A percentile compares a stretch with the other conserved stretches of the same genome.
These are phyloP conservation scores for honey bee (Apis mellifera) DNA, from an alignment of 1,140 invertebrate species.

Conservation along the genomic window Amel_HAv3.1 CM009938.2:2506001-2506500, in stretches of 20 bases:
- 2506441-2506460: constrained; percentile 30
- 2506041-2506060: constrained; percentile 42
- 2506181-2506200: constrained; percentile 8
- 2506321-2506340: neutral
- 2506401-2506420: constrained; percentile 28
- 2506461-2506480: constrained; percentile 11
- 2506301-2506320: neutral
- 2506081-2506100: constrained; percentile 51
- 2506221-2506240: constrained; percentile 27
- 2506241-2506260: constrained; percentile 67
- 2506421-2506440: constrained; percentile 11
- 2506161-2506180: neutral
- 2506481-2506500: neutral
- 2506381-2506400: constrained; percentile 9
- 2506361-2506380: neutral
- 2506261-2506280: constrained; percentile 67
- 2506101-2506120: constrained; percentile 15
- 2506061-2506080: constrained; percentile 41
- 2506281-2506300: constrained; percentile 51
- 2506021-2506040: neutral
- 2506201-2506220: constrained; percentile 23
- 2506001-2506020: neutral
- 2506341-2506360: neutral
- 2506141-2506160: constrained; percentile 1
- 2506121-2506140: neutral